Conservation (phyloP, 2,888 invertebrate genomes). For the Hetaerina titia region DNA sequence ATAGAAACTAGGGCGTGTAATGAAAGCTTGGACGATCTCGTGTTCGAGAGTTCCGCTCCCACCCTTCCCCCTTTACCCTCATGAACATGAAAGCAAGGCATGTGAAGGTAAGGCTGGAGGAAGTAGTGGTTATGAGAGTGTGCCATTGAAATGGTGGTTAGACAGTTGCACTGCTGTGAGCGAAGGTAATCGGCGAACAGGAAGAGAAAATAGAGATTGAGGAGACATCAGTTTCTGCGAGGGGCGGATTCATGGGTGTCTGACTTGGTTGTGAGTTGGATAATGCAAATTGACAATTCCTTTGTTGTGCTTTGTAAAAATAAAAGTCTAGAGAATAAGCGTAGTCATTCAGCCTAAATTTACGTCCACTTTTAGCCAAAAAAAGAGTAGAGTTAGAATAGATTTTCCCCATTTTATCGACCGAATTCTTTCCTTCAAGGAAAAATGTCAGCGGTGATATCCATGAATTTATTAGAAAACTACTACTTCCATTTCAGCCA, state of each 20-base stretch:
- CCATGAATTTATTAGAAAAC: too few species aligned
- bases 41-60: neutral
- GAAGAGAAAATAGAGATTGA: neutral
- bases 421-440: too few species aligned
- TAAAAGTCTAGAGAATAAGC: neutral
- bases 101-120: neutral
- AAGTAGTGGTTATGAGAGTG: neutral
- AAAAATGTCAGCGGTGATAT: too few species aligned
- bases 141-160: neutral
- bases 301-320: too few species aligned
- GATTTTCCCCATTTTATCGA: too few species aligned
- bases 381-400: too few species aligned
- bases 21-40: neutral
- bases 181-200: neutral
- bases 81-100: neutral
- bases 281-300: neutral
- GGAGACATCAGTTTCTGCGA: neutral
- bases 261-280: neutral
- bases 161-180: neutral
- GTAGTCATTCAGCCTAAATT: too few species aligned
- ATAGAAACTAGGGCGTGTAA: neutral
- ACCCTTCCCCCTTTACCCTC: neutral
- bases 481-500: too few species aligned
- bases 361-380: too few species aligned
- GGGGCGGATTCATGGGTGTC: neutral